Percentiles rank a stretch among this genome's conserved stretches.
Evolutionary conservation across 2,113 vertebrate species (phyloP).

Genomic region (Grammomys dolichurus): DNA sequence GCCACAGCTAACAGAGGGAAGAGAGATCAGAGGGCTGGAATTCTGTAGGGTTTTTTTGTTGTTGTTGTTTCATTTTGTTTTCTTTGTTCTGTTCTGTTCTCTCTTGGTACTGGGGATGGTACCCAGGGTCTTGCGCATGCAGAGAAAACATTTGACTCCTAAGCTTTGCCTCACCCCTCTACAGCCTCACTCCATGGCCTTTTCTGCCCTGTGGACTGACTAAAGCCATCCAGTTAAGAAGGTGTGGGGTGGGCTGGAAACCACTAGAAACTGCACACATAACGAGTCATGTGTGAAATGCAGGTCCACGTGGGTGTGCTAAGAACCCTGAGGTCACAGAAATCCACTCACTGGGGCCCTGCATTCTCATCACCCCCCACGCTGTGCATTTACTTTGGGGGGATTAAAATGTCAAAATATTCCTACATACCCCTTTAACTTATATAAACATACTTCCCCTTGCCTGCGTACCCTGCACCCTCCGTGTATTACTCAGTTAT

Average conservation of each 20-base stretch:
- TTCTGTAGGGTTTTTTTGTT: background rate
- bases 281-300: background rate
- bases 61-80: background rate
- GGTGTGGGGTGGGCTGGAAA: background rate
- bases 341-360: background rate
- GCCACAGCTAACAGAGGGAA: too few species aligned
- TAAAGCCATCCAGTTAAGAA: background rate
- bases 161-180: background rate
- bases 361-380: background rate
- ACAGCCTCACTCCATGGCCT: background rate
- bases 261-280: background rate
- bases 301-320: background rate
- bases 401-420: slow-evolving; percentile 33
- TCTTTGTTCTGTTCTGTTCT: background rate
- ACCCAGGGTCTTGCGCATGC: background rate
- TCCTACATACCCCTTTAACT: background rate
- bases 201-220: background rate
- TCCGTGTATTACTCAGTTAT: background rate
- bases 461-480: background rate
- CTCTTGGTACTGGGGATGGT: background rate
- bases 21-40: too few species aligned
- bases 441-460: background rate
- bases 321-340: background rate
- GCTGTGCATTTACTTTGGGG: background rate
- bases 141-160: background rate